Conservation (phyloP, 2,888 invertebrate species). For the Athrips mouffetella region DNA sequence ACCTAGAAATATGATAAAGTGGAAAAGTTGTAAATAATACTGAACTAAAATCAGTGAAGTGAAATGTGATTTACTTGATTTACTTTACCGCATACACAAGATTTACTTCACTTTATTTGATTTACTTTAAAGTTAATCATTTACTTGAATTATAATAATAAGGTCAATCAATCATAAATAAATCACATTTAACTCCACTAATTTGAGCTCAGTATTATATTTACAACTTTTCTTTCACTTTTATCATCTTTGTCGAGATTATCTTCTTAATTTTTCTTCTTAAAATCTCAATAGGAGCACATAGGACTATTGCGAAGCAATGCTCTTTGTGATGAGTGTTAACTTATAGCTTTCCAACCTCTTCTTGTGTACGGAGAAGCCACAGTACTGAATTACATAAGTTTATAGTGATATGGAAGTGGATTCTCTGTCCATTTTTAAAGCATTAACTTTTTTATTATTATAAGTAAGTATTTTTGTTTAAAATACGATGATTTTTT, state of each 20-base stretch:
- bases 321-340: conserved; percentile 30
- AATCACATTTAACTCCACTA: too few species aligned
- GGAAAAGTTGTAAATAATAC: conserved; percentile 15
- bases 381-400: conserved; percentile 16
- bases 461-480: conserved; percentile 11
- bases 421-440: conserved; percentile 16
- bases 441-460: conserved; percentile 13
- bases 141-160: too few species aligned
- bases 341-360: conserved; percentile 13
- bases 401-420: conserved; percentile 4
- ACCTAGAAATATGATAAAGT: neutral
- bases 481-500: conserved; percentile 12
- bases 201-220: too few species aligned
- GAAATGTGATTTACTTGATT: conserved; percentile 20
- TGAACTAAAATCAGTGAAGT: conserved; percentile 13
- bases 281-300: conserved; percentile 21
- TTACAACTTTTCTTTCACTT: too few species aligned
- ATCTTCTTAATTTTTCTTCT: too few species aligned
- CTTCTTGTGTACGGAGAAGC: conserved; percentile 8
- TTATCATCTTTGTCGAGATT: too few species aligned
- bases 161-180: too few species aligned
- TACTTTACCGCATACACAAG: too few species aligned
- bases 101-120: too few species aligned
- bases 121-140: too few species aligned
- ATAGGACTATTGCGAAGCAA: conserved; percentile 29